phyloP scores from a whole-genome alignment of 2,113 vertebrate genomes.

The Campylorhamphus procurvoides region DNA sequence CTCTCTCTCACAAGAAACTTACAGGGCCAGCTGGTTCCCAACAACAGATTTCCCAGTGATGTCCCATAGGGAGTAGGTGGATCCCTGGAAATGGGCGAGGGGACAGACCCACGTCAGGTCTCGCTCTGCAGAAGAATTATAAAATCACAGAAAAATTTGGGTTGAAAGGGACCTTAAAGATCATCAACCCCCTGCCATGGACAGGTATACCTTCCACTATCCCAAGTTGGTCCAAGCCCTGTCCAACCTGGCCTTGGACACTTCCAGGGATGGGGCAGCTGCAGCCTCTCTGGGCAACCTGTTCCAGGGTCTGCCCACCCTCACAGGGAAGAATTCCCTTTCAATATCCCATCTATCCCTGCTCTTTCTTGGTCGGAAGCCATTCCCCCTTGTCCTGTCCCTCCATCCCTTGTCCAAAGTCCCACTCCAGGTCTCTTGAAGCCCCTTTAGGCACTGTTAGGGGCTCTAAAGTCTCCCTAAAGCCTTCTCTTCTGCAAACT shows the following conservation, averaged over 20 bases:
- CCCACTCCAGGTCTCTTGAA: neutral
- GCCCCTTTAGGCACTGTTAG: neutral
- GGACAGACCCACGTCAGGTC: neutral
- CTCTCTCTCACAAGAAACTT: too few relatives aligned
- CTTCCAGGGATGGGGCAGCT: neutral
- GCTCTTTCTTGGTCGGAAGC: neutral
- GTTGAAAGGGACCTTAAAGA: neutral
- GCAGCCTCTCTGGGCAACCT: neutral
- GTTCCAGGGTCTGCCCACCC: neutral
- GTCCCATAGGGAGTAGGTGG: rapidly evolving
- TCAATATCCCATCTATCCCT: neutral
- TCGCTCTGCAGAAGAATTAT: neutral
- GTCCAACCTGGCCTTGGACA: neutral
- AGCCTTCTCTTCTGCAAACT: neutral
- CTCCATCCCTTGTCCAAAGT: neutral
- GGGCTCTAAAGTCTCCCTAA: neutral
- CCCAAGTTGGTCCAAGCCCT: neutral
- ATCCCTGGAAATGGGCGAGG: neutral
- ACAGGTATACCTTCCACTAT: neutral
- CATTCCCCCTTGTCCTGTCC: neutral
- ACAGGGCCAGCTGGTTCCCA: too few relatives aligned
- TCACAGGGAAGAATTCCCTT: neutral
- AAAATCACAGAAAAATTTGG: neutral
- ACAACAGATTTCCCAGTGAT: neutral
- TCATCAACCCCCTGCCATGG: neutral